Evolutionary conservation across 2,888 invertebrate genomes (phyloP).

Genomic region (Callyntrura sp.): DNA sequence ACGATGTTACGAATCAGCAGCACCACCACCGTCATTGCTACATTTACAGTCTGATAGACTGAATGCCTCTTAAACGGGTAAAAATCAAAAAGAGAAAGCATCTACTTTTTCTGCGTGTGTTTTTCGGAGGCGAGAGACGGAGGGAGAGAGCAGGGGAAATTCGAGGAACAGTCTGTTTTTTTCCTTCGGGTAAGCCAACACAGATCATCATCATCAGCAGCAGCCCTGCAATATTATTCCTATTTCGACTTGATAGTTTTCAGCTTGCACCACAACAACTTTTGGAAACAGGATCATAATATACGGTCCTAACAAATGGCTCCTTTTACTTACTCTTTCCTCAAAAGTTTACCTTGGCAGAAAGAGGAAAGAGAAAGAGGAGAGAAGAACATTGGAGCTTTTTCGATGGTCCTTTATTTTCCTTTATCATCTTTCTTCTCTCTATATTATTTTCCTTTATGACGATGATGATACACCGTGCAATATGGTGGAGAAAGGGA

Average conservation of each 20-base stretch:
- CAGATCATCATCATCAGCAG: neutral
- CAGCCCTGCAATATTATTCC: constrained; percentile 22
- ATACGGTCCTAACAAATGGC: constrained; percentile 25
- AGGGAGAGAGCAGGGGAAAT: constrained; percentile 25
- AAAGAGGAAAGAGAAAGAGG: too few species aligned
- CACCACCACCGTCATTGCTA: neutral
- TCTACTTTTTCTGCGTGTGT: too few species aligned
- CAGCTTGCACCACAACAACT: neutral
- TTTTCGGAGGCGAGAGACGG: neutral
- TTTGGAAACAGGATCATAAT: constrained; percentile 22
- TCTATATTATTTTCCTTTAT: constrained; percentile 22
- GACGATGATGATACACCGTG: constrained; percentile 6
- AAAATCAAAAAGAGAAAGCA: constrained; percentile 30
- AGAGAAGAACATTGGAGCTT: constrained; percentile 27
- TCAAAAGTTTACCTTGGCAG: constrained; percentile 5
- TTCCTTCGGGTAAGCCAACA: neutral
- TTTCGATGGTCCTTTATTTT: constrained; percentile 24
- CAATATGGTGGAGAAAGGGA: constrained; percentile 32
- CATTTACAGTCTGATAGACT: neutral
- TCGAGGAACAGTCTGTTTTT: constrained; percentile 35
- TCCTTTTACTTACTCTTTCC: constrained; percentile 37
- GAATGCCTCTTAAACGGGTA: constrained; percentile 14
- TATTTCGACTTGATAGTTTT: constrained; percentile 40
- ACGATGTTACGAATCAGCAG: constrained; percentile 46
- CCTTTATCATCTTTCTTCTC: neutral